These are phyloP conservation scores for Diploptera punctata DNA, from an alignment of 2,888 invertebrate genomes.

Conservation along the genomic window DNA sequence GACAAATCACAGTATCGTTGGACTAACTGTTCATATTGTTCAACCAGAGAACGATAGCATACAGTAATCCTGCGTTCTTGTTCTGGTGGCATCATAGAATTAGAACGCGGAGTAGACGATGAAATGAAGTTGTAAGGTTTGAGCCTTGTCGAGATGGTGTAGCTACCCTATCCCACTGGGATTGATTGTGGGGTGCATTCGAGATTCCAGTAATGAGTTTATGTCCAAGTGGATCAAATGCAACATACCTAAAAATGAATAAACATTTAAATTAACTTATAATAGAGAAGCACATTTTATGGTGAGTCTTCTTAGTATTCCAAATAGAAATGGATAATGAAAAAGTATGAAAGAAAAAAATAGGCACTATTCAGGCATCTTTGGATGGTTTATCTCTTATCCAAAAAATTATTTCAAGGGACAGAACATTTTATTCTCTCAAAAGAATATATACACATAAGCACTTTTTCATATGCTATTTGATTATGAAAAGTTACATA, in stretches of 20 bases:
- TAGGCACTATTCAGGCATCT: no score
- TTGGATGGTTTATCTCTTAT: no score
- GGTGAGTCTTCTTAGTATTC: no score
- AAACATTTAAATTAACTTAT: no score
- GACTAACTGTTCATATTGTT: slow-evolving; percentile 60
- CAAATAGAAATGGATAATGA: no score
- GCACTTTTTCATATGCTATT: no score
- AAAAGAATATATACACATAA: no score
- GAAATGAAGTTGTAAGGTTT: slow-evolving; percentile 13
- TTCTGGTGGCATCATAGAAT: slow-evolving; percentile 47
- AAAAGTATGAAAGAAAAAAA: no score
- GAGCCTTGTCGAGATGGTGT: slow-evolving; percentile 20
- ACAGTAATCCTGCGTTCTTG: slow-evolving; percentile 58
- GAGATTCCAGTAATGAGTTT: slow-evolving; percentile 86
- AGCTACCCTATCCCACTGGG: slow-evolving; percentile 60
- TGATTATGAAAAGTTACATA: no score
- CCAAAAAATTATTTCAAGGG: no score
- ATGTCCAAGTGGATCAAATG: slow-evolving; percentile 81
- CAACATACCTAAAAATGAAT: slow-evolving; percentile 71
- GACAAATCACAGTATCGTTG: slow-evolving; percentile 57
- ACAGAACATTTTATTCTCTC: no score
- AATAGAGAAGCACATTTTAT: no score
- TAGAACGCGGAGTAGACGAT: not conserved
- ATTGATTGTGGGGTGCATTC: slow-evolving; percentile 59
- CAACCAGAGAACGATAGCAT: slow-evolving; percentile 58